phyloP scores from a whole-genome alignment of 2,113 vertebrate genomes.

The Platycercus adscitus region DNA sequence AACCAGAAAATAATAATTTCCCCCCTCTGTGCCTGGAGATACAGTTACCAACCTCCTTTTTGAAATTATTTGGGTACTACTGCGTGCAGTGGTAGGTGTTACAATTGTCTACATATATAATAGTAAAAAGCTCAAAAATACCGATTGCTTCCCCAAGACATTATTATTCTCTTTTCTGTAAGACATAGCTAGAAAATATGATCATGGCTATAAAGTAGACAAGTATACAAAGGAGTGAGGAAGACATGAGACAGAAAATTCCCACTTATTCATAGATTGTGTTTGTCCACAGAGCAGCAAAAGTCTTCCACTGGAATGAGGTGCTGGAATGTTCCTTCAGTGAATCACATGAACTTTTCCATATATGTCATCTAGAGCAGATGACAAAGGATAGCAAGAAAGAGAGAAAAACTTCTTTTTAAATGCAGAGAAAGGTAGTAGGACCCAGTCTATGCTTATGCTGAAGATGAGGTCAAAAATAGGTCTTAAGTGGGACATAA shows the following conservation, averaged over 20 bases:
- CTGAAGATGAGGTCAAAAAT: neutral
- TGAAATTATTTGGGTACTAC: neutral
- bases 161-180: neutral
- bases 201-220: neutral
- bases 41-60: neutral
- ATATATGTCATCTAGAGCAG: neutral
- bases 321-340: neutral
- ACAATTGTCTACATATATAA: neutral
- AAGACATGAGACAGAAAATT: conserved; percentile 3
- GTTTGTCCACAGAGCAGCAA: neutral
- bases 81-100: neutral
- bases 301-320: neutral
- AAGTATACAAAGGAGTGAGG: neutral
- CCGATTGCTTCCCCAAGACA: neutral
- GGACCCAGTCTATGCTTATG: neutral
- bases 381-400: neutral
- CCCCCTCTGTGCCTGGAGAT: neutral
- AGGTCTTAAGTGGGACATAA: neutral
- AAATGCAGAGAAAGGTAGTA: neutral
- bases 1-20: conserved; percentile 39
- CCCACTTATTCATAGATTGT: neutral
- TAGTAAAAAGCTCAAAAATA: neutral
- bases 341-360: neutral
- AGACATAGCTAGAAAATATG: neutral
- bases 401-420: neutral